These are phyloP conservation scores for Folsomia manolachei DNA, from an alignment of 2,888 invertebrate species.

Conservation along the genomic window DNA sequence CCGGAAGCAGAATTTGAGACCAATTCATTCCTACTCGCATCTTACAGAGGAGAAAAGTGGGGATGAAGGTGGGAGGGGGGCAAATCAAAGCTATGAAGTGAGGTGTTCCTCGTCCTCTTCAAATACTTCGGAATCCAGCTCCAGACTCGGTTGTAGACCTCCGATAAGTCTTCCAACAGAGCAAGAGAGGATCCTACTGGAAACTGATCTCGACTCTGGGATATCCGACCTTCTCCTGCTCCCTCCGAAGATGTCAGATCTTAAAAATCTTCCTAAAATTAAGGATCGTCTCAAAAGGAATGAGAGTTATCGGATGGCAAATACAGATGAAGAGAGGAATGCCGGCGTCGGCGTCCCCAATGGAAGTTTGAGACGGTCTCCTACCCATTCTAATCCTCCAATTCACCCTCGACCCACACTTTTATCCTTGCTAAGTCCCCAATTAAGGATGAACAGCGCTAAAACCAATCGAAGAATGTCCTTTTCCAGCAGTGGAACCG, in stretches of 20 bases:
- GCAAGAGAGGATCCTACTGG: slow-evolving; percentile 31
- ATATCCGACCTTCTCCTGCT: too few species aligned
- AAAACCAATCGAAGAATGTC: slow-evolving; percentile 10
- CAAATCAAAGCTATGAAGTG: too few species aligned
- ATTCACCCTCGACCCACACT: background rate
- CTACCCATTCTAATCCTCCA: background rate
- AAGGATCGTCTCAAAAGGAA: slow-evolving; percentile 50
- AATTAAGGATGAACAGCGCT: background rate
- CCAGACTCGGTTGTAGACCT: slow-evolving; percentile 8
- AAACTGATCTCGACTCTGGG: slow-evolving; percentile 50
- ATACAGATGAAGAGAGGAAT: slow-evolving; percentile 32
- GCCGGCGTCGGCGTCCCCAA: background rate
- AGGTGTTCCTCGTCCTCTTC: slow-evolving; percentile 18
- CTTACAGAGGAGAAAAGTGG: slow-evolving; percentile 13
- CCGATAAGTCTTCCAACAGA: slow-evolving; percentile 13
- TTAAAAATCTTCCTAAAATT: slow-evolving; percentile 50
- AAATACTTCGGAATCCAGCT: slow-evolving; percentile 22
- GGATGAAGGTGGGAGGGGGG: background rate
- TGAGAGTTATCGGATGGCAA: slow-evolving; percentile 51
- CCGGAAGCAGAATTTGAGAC: slow-evolving; percentile 48
- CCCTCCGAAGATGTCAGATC: slow-evolving; percentile 50
- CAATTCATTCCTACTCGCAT: slow-evolving; percentile 38
- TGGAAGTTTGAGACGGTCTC: too few species aligned
- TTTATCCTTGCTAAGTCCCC: background rate
- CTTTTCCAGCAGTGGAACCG: slow-evolving; percentile 15